Conservation (phyloP, 2,113 vertebrate species). For the Zosterops pallidus region DNA sequence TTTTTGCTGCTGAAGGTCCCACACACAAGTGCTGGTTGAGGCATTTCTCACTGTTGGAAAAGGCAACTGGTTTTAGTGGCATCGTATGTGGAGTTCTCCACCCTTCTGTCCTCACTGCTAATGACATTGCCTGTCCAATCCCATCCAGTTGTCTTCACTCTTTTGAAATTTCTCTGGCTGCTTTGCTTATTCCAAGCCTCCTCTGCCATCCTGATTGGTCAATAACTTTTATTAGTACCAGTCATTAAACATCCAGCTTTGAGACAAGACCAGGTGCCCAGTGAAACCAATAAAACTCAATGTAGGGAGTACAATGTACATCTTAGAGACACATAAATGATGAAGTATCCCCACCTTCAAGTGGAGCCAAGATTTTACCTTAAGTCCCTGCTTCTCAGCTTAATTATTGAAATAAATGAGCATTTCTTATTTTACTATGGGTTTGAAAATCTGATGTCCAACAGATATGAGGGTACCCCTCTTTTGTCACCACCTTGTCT, state of each 20-base stretch:
- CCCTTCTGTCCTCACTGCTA: background rate
- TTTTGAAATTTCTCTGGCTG: background rate
- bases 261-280: background rate
- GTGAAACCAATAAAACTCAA: background rate
- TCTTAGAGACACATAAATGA: background rate
- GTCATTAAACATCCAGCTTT: background rate
- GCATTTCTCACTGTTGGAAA: background rate
- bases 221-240: background rate
- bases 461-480: background rate
- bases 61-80: background rate
- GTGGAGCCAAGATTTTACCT: background rate
- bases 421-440: background rate
- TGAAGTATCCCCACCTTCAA: background rate
- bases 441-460: background rate
- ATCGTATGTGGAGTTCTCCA: background rate
- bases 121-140: background rate
- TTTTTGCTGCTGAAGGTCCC: background rate
- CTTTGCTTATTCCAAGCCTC: background rate
- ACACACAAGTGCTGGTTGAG: background rate
- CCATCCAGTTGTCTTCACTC: background rate
- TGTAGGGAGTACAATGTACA: accelerated
- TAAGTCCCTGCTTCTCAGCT: background rate
- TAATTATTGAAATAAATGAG: background rate
- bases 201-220: background rate
- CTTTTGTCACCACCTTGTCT: background rate